Evolutionary conservation across 2,113 vertebrate genomes (phyloP), one percentile per base, ranked within the genome.

Genomic region (Melanostigma gelatinosum): DNA sequence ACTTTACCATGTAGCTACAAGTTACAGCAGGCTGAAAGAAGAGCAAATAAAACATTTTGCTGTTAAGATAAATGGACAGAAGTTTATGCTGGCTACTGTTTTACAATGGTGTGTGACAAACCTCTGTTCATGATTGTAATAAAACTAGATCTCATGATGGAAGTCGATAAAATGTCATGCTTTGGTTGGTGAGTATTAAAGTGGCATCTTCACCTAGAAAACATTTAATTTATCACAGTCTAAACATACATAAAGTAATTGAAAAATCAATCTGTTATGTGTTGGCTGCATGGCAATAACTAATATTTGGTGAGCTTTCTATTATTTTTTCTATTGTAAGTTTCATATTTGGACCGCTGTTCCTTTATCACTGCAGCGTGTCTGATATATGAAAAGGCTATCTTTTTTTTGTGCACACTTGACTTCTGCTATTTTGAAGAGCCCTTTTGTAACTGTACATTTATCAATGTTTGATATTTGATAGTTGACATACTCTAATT

Each of bases 341-440:
- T 71, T 78, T 55, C 11, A 55, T 0, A 2, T 46, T 27, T 0
- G 3, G 22, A 11, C 8, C 40, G 29, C 1, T 48, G 22, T 74
- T 84, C 64, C 70, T 79, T 84, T 72, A 8, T 80, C 8, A 11
- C 4, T 7, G 10, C 18, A 44, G 27, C 4, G 8, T 36, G 6
- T n/a, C 9, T 27, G 15, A 77, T 62, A 12, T 22, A 38, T 38
- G 5, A 24, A 11, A 62, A 8, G 4, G 18, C 66, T 77, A 44
- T 50, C 9, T n/a, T 44, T 32, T 32, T 61, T 68, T n/a, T 32
- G 5, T 3, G 6, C 6, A 34, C n/a, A 61, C 34, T 4, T 3
- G 15, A 63, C 48, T 46, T 58, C n/a, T 69, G 55, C 50, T 24
- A 7, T 13, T 64, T 34, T 7, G 20, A 63, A 62, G 6, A n/a